A percentile compares a stretch with the other conserved stretches of the same genome.
These are phyloP conservation scores for Nomada flava DNA, from an alignment of 2,888 invertebrate genomes.

Conservation along the genomic window DNA sequence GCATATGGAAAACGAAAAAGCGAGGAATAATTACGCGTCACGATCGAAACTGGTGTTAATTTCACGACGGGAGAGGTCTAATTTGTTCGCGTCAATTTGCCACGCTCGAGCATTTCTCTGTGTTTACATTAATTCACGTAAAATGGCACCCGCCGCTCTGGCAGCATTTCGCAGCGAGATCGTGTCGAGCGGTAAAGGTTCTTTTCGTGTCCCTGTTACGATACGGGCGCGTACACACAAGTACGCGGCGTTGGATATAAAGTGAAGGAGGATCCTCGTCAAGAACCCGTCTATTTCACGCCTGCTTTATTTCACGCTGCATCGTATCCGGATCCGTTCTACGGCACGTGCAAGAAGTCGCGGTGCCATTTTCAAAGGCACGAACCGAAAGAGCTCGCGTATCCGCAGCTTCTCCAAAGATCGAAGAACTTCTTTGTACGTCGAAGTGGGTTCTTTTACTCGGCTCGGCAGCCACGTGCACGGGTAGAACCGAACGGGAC, in stretches of 20 bases:
- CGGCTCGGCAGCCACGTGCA: conserved; percentile 45
- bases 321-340: conserved; percentile 25
- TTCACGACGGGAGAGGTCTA: conserved; percentile 43
- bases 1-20: conserved; percentile 16
- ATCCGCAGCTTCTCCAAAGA: conserved; percentile 46
- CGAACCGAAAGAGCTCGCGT: conserved; percentile 37
- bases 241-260: no score
- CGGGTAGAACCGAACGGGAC: conserved; percentile 20
- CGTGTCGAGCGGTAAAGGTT: not conserved
- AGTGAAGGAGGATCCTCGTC: not conserved
- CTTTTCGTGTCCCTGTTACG: not conserved
- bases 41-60: conserved; percentile 51
- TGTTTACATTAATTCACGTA: conserved; percentile 53
- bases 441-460: conserved; percentile 58
- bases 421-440: conserved; percentile 67
- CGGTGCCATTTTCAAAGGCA: conserved; percentile 46
- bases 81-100: conserved; percentile 51
- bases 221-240: not conserved
- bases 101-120: conserved; percentile 35
- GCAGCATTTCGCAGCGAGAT: conserved; percentile 5
- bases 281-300: conserved; percentile 26
- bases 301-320: conserved; percentile 32
- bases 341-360: conserved; percentile 23
- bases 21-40: conserved; percentile 47
- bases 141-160: conserved; percentile 21